Conservation (phyloP, 2,797 vertebrate species). For the Neostethus bicornis region DNA sequence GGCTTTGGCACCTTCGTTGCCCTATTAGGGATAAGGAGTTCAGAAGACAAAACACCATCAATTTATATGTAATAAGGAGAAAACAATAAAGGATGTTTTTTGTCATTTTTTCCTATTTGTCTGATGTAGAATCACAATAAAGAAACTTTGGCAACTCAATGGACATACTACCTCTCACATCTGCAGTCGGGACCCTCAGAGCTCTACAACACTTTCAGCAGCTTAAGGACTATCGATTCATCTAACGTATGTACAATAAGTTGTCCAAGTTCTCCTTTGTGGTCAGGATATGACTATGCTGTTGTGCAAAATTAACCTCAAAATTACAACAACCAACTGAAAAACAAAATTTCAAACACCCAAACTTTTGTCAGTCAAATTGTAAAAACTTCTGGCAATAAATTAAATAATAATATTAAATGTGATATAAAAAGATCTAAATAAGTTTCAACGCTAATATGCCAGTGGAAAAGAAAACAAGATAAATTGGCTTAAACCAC, state of each 20-base stretch:
- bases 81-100: neutral
- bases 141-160: slow-evolving; percentile 77
- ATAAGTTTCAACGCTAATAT: neutral
- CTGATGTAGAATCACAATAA: slow-evolving; percentile 61
- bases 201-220: slow-evolving; percentile 88
- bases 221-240: slow-evolving; percentile 87
- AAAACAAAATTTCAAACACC: too few relatives aligned
- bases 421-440: neutral
- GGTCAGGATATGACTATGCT: slow-evolving; percentile 42
- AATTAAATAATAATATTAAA: too few relatives aligned
- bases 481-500: neutral
- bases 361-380: neutral
- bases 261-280: slow-evolving; percentile 8
- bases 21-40: too few relatives aligned
- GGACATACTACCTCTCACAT: slow-evolving; percentile 85
- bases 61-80: neutral
- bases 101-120: slow-evolving; percentile 2
- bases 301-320: slow-evolving; percentile 27
- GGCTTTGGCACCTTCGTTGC: too few relatives aligned
- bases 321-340: neutral
- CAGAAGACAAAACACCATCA: neutral
- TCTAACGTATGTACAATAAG: slow-evolving; percentile 81
- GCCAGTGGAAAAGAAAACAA: neutral
- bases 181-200: slow-evolving; percentile 82
- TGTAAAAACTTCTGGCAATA: too few relatives aligned